Percentiles rank a stretch among this genome's conserved stretches.
These are phyloP conservation scores for Mus pahari DNA, from an alignment of 2,113 vertebrate genomes.

Conservation along the genomic window DNA sequence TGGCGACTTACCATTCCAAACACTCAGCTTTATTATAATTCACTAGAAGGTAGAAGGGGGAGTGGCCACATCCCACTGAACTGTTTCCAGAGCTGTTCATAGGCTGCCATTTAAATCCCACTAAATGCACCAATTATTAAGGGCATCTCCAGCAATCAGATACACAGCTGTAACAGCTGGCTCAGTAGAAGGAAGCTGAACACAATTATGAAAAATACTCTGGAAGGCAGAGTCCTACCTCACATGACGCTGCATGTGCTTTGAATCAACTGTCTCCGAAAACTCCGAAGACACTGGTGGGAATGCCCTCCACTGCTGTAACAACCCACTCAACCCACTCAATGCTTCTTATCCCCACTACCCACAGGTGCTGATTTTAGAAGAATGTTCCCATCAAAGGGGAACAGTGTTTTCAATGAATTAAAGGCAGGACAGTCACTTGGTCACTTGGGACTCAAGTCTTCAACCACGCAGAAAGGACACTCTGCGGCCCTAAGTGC, in stretches of 20 bases:
- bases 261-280: background rate
- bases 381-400: background rate
- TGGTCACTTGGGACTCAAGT: background rate
- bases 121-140: background rate
- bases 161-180: background rate
- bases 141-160: background rate
- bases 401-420: background rate
- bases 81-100: background rate
- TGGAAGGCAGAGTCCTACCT: background rate
- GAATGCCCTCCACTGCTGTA: background rate
- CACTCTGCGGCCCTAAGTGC: background rate
- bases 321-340: background rate
- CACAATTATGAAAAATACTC: background rate
- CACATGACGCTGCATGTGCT: background rate
- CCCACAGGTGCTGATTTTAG: background rate
- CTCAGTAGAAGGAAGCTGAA: background rate
- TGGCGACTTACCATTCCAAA: background rate
- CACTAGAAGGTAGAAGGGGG: background rate
- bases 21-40: background rate
- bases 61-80: background rate
- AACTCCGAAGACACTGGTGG: background rate
- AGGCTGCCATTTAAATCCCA: background rate
- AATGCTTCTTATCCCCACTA: background rate
- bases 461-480: background rate
- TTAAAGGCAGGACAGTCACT: background rate